These are phyloP conservation scores for Amiota mariae DNA, from an alignment of 2,888 invertebrate genomes.

Conservation along the genomic window DNA sequence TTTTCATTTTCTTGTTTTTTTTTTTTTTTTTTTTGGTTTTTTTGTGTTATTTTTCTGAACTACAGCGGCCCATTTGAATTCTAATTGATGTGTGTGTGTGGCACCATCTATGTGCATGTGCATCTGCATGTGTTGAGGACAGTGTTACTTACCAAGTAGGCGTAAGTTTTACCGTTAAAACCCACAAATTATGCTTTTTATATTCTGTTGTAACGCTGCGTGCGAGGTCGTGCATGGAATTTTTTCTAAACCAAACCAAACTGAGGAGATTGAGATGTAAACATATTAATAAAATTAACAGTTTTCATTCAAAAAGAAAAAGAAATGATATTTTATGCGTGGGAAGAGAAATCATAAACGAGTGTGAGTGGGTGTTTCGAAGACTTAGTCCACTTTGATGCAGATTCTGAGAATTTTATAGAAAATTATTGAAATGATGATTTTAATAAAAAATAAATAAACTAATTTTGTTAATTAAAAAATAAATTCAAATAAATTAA, in stretches of 20 bases:
- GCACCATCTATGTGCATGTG: background rate
- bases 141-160: background rate
- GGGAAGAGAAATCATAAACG: no score
- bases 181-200: constrained; percentile 21
- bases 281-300: constrained; percentile 23
- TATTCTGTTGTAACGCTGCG: background rate
- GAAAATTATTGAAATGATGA: no score
- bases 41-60: background rate
- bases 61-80: constrained; percentile 25
- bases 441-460: no score
- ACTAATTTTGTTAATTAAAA: no score
- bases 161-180: constrained; percentile 15
- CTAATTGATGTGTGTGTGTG: constrained; percentile 10
- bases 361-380: no score
- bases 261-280: background rate
- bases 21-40: background rate
- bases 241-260: background rate
- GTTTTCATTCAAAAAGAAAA: no score
- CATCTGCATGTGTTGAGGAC: background rate
- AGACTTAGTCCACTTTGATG: no score
- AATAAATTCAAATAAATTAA: no score
- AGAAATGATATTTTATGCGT: no score
- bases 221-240: no score
- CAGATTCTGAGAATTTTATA: no score
- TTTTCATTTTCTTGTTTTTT: background rate